Percentiles rank a stretch among this genome's conserved stretches.
phyloP scores from a whole-genome alignment of 2,113 vertebrate species.

The Eptesicus fuscus region DNA sequence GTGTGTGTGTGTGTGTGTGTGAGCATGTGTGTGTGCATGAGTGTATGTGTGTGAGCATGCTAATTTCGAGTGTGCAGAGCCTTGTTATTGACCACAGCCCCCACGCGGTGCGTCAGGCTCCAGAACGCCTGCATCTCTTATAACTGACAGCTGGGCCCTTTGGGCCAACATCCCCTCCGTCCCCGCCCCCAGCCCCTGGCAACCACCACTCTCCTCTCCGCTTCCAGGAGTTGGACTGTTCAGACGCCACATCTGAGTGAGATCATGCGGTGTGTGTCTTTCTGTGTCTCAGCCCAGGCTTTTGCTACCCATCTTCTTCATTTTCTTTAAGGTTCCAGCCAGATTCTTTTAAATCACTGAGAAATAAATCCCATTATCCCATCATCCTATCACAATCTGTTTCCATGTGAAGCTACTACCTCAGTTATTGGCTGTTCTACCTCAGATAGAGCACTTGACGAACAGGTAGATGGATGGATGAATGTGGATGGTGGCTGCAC shows the following conservation, averaged over 20 bases:
- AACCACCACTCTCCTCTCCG: not conserved
- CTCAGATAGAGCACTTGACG: not conserved
- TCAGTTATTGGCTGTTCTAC: not conserved
- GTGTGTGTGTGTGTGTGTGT: not conserved
- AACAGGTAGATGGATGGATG: not conserved
- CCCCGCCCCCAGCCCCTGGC: no score
- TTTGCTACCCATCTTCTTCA: not conserved
- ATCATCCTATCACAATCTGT: not conserved
- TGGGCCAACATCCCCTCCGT: no score
- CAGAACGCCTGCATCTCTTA: not conserved
- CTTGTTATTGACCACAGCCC: not conserved
- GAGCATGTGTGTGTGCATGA: no score
- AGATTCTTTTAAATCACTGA: not conserved
- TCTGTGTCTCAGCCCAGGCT: not conserved
- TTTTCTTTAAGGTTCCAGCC: not conserved
- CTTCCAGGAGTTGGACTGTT: no score
- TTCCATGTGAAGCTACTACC: not conserved
- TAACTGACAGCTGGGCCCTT: no score
- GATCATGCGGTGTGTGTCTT: not conserved
- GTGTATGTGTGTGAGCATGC: not conserved
- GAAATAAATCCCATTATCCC: not conserved
- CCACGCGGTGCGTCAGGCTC: not conserved
- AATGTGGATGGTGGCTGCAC: no score
- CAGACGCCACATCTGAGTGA: no score
- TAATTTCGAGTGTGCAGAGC: not conserved